Base-by-base conservation (phyloP, 1,140 invertebrate genomes). In the Pentalonia nigronervosa region DNA sequence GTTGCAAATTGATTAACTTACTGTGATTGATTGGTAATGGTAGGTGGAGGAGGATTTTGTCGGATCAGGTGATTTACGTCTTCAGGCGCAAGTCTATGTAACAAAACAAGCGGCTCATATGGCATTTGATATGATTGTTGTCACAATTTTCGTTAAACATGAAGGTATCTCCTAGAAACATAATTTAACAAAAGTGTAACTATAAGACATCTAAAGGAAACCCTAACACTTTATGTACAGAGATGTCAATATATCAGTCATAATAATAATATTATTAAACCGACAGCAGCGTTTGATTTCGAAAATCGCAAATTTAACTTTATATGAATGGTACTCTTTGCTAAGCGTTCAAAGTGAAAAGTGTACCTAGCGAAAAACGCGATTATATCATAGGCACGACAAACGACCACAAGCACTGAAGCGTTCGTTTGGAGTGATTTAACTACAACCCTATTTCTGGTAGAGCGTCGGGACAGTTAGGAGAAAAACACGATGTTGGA, bases 101-200 rank as follows among this genome's bases (percentile, higher is more conserved):
- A 25, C 25, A 90, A 60, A 90, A 90, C 53, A 34, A 67, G 21
- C 21, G 89, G 89, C 56, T 90, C 89, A 90, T 90, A 90, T 60
- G 53, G 53, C 89, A 90, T 90, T 90, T 90, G 89, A 45, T 50
- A 90, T 60, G 89, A 67, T 90, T 45, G 53, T 67, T 67, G 53
- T 67, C 11, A 30, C 21, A 8, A 3, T 45, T 45, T 17, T 7
- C n/a, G 21, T 90, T 67, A 67, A 90, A 67, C 53, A 90, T 67
- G 50, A 60, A 60, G 34, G 34, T 89, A 56, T 60, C 89, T 67
- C 36, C 89, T 90, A 67, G 8, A 67, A 60, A 67, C 36, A 60
- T 20, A 41, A 23, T 23, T 23, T 56, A 23, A 89, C 14, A 67
- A 4, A 76, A 76, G n/a, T 76, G 60, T 76, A n/a, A n/a, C 11